Evolutionary conservation across 2,113 vertebrate genomes (phyloP), one percentile per base, ranked within the genome.

Genomic region (Heptranchias perlo): DNA sequence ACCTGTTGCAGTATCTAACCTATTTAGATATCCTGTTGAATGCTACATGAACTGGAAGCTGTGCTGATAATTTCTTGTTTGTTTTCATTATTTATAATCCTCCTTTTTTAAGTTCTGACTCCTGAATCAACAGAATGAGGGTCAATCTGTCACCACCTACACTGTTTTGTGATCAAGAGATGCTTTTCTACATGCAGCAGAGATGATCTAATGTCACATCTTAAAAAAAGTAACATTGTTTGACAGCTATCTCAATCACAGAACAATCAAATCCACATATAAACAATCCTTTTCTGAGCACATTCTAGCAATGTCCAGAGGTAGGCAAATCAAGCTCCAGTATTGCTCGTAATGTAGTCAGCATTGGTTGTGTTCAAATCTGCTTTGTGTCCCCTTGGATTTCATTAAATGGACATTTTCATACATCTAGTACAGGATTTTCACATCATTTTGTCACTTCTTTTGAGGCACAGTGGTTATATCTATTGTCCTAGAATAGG

Each of bases 11-110:
- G 84, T 35, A 35, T 18, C 28, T 91, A 91, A 91, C 87, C 87
- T 58, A 91, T 61, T 54, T 91, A 91, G 87, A 91, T 58, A 91
- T 91, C 87, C 87, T 91, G 87, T 91, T 91, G 52, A 91, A 58
- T n/a, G 54, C n/a, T 11, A 18, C 16, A 44, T 82, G 39, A 44
- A 44, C 78, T 82, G 76, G 39, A 82, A 82, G 78, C 39, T 23
- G 3, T 13, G 28, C 49, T 91, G 52, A 54, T n/a, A 13, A n/a
- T 58, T 35, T 58, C 52, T 58, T 91, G 47, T 54, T 89, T 31
- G 49, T 54, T 78, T 78, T 78, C n/a, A 78, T 78, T n/a, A 5
- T 78, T 78, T 10, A 78, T 14, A 89, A 10, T 2, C 8, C 23
- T 14, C 86, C 49, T 54, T 35, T 54, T 52, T 54, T 89, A 54